A percentile compares a stretch with the other conserved stretches of the same genome.
phyloP scores from a whole-genome alignment of 2,113 vertebrate species.

The Microcebus murinus region DNA sequence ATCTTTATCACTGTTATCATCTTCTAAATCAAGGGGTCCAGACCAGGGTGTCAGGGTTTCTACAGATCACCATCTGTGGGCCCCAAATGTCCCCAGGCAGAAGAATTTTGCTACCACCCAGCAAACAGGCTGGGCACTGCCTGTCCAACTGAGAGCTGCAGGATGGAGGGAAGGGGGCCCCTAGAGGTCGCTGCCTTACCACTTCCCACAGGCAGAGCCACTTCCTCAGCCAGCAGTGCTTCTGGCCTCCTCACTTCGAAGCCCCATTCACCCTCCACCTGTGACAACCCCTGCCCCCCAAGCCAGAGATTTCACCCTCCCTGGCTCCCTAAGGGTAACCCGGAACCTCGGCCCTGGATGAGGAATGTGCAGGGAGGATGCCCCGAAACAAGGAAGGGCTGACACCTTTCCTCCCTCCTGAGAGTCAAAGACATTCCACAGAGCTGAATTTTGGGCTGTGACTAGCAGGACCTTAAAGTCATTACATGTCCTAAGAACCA shows the following conservation, averaged over 20 bases:
- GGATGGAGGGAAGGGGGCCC: not conserved
- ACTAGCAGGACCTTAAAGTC: not conserved
- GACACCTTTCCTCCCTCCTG: not conserved
- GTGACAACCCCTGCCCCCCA: not conserved
- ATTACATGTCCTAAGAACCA: not conserved
- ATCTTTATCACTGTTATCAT: not conserved
- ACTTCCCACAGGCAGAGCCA: not conserved
- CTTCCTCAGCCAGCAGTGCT: not conserved
- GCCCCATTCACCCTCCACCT: not conserved
- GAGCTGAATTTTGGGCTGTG: not conserved
- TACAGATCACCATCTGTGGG: not conserved
- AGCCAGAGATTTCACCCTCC: not conserved
- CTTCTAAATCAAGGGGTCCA: not conserved
- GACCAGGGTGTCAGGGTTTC: not conserved
- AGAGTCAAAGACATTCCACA: not conserved
- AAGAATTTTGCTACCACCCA: not conserved
- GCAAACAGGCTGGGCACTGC: not conserved
- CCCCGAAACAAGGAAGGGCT: not conserved
- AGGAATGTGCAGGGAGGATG: not conserved
- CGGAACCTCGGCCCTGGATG: not conserved
- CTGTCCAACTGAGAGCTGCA: not conserved
- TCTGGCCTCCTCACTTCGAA: not conserved
- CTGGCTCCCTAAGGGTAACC: not conserved
- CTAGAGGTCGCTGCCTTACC: not conserved
- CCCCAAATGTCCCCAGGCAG: not conserved